Evolutionary conservation across 2,797 vertebrate species (phyloP), one percentile per base, ranked within the genome.

Genomic region (Benthosema pterotum): DNA sequence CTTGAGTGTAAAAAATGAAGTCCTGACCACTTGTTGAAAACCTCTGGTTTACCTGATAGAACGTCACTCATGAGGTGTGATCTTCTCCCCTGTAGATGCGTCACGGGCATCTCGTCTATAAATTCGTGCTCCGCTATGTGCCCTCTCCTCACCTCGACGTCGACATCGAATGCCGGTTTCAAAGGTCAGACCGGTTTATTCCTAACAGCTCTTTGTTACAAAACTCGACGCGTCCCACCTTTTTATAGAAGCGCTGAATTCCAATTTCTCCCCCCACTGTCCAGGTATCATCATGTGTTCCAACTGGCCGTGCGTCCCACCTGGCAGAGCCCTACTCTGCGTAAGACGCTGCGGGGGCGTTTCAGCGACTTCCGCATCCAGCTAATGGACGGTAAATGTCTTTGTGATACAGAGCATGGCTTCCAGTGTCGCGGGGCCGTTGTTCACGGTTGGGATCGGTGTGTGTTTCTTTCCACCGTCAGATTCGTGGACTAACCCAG

Each of bases 371-470:
- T 89, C 61, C 64, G 55, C 12, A 85, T 93, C 32, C 66, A 81
- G 38, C 7, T 91, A 49, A 90, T 93, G 91, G 87, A 91, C 6
- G 90, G 92, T 93, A 79, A 38, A 38, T 38, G 11, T 38, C 32
- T 38, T 9, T 38, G 32, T 38, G 11, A 38, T 38, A 38, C 32
- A 9, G 32, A 38, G 32, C 32, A 38, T 32, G 28, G 22, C 3
- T 5, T 32, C 28, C 6, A 32, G 5, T 32, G 28, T 32, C 28
- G 1, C 11, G 32, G 32, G 32, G 5, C 8, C 7, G 11, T 38
- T 38, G 11, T 38, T 38, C 32, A 38, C 11, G 11, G 32, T 38
- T 38, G 28, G 0, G n/a, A 32, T 38, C 32, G 0, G 8, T 38
- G 8, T 1, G 8, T 38, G 8, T 38, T 38, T 15, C 38, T 57